Percentiles rank a stretch among this genome's conserved stretches.
These are phyloP conservation scores for Dendroctonus ponderosae DNA, from an alignment of 1,140 invertebrate species.

Conservation along the genomic window DNA sequence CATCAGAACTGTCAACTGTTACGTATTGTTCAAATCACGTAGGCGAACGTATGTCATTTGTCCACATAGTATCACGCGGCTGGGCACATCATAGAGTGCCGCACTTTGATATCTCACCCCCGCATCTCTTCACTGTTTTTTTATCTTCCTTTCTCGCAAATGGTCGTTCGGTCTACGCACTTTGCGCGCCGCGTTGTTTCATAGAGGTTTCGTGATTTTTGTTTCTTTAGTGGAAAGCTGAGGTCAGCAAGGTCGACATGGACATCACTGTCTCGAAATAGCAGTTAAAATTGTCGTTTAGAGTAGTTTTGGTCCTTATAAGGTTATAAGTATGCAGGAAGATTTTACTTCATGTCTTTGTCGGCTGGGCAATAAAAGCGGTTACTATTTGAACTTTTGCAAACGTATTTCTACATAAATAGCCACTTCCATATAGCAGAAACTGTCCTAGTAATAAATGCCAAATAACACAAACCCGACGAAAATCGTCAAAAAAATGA, in stretches of 20 bases:
- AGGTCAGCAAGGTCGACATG: conserved; percentile 18
- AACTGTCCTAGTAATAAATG: too few relatives aligned
- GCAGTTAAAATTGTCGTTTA: conserved; percentile 18
- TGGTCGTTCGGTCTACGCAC: conserved; percentile 34
- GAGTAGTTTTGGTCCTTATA: conserved; percentile 27
- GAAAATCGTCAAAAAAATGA: too few relatives aligned
- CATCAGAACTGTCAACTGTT: too few relatives aligned
- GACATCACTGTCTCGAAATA: conserved; percentile 27
- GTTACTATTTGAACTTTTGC: too few relatives aligned
- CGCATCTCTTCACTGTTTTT: conserved; percentile 35
- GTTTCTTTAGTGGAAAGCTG: background rate
- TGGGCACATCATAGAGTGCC: conserved; percentile 38
- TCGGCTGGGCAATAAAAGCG: conserved; percentile 11
- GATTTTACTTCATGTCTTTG: conserved; percentile 24
- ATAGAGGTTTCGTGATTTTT: conserved; percentile 30
- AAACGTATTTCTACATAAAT: too few relatives aligned
- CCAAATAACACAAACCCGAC: too few relatives aligned
- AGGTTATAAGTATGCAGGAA: conserved; percentile 27
- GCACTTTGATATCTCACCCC: conserved; percentile 39
- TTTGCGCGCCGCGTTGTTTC: conserved; percentile 27
- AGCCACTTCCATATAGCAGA: too few relatives aligned
- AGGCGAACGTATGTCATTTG: conserved; percentile 38
- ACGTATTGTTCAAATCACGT: too few relatives aligned
- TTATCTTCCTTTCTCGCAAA: conserved; percentile 27
- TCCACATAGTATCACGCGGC: conserved; percentile 42